Percentiles rank a stretch among this genome's conserved stretches.
Evolutionary conservation across 2,113 vertebrate genomes (phyloP).

Genomic region (Terrapene triunguis): DNA sequence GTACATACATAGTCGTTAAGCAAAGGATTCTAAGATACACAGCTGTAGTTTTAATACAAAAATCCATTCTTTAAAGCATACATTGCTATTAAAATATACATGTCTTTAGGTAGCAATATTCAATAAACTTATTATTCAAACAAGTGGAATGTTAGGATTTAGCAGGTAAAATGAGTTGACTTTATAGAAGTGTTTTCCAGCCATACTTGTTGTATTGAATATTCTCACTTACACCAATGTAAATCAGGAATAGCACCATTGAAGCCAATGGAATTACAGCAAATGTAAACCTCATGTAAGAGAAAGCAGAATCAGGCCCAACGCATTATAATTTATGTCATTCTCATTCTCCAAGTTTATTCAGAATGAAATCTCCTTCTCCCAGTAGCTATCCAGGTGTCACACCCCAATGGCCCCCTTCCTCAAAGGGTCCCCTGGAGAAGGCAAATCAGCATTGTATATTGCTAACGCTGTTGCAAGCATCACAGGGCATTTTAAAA

Average conservation of each 20-base stretch:
- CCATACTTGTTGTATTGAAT: neutral
- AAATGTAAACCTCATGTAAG: neutral
- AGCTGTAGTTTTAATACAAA: neutral
- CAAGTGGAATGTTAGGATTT: neutral
- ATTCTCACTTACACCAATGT: neutral
- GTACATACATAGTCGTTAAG: accelerated
- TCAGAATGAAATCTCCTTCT: neutral
- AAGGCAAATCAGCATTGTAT: no score
- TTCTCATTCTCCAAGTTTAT: neutral
- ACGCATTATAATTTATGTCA: neutral
- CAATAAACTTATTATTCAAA: neutral
- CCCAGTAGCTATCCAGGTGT: neutral
- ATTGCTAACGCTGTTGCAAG: no score
- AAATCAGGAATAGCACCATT: neutral
- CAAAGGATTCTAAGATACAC: neutral
- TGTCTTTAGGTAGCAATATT: neutral
- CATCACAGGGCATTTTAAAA: no score
- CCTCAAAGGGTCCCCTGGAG: no score
- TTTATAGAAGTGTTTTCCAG: neutral
- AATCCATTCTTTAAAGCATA: neutral
- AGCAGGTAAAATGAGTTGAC: neutral
- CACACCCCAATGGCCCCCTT: no score
- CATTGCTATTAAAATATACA: neutral
- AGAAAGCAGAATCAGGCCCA: neutral
- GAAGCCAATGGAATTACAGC: neutral